phyloP scores from a whole-genome alignment of 2,113 vertebrate genomes.

The Serilophus lunatus region DNA sequence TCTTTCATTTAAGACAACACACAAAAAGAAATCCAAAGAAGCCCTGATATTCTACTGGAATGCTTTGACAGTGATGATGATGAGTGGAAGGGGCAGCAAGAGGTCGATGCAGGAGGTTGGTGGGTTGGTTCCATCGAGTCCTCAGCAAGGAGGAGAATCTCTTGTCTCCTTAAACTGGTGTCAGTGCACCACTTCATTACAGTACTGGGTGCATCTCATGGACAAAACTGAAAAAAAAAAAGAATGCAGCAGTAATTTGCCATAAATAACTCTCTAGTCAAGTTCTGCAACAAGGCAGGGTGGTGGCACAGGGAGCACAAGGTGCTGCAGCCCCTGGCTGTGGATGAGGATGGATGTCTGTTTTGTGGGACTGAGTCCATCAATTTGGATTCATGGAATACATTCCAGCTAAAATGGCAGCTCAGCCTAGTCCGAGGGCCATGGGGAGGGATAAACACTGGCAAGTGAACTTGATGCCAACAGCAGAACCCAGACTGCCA shows the following conservation, averaged over 20 bases:
- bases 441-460: background rate
- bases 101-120: background rate
- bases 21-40: background rate
- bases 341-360: background rate
- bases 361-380: background rate
- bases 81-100: background rate
- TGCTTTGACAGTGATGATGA: background rate
- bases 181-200: background rate
- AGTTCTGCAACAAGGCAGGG: background rate
- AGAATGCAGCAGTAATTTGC: background rate
- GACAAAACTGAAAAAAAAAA: background rate
- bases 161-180: background rate
- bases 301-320: background rate
- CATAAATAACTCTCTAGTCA: background rate
- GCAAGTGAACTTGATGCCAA: background rate
- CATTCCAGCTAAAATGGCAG: background rate
- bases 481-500: constrained; percentile 26
- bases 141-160: background rate
- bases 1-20: background rate
- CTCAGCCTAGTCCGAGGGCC: background rate
- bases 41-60: background rate
- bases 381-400: background rate
- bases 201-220: background rate
- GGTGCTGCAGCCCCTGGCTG: background rate
- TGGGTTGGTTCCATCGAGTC: background rate